These are phyloP conservation scores for Noctilio leporinus DNA, from an alignment of 2,113 vertebrate genomes.

Conservation along the genomic window DNA sequence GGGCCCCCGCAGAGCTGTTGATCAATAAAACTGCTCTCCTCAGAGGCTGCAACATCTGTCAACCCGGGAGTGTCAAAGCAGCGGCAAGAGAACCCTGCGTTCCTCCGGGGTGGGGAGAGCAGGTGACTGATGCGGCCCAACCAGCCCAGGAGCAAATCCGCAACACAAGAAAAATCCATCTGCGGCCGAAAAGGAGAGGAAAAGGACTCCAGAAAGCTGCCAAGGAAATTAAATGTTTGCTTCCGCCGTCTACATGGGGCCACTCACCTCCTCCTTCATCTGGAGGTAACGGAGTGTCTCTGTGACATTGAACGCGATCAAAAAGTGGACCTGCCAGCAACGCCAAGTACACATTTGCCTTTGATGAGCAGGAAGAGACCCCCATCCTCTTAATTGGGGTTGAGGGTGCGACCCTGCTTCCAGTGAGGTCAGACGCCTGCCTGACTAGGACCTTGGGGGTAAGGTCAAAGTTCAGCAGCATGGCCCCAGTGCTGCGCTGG, in stretches of 20 bases:
- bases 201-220: neutral
- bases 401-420: neutral
- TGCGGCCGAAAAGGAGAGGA: neutral
- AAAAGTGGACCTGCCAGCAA: neutral
- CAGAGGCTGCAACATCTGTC: constrained; percentile 74
- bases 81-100: constrained; percentile 29
- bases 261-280: fast-evolving
- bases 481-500: neutral
- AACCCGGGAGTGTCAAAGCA: constrained; percentile 71
- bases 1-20: constrained; percentile 70
- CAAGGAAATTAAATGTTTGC: neutral
- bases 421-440: neutral
- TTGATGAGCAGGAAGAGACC: fast-evolving
- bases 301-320: fast-evolving
- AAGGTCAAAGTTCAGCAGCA: neutral
- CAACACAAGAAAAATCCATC: constrained; percentile 54
- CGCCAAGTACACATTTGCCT: neutral
- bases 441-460: fast-evolving
- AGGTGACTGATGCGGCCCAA: constrained; percentile 69
- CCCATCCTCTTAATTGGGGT: neutral
- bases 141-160: constrained; percentile 75
- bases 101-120: constrained; percentile 64
- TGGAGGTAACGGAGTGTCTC: neutral
- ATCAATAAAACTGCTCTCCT: constrained; percentile 73
- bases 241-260: neutral